A percentile compares a stretch with the other conserved stretches of the same genome.
Evolutionary conservation across 2,797 vertebrate species (phyloP).

Genomic region (Naso thynnoides): DNA sequence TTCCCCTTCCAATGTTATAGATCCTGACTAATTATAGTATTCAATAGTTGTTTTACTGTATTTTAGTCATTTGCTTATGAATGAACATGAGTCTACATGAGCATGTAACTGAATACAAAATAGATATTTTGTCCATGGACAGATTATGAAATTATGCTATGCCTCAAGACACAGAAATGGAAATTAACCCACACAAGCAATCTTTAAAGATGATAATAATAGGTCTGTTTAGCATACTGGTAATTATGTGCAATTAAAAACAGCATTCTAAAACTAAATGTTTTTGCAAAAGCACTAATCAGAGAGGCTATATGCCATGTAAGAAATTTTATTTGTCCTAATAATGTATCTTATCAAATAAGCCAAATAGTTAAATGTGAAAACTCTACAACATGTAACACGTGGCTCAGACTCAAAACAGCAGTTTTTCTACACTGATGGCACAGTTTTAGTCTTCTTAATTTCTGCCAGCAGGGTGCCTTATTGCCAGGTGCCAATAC

Average conservation of each 20-base stretch:
- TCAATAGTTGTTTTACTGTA: slow-evolving; percentile 7
- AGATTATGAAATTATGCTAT: background rate
- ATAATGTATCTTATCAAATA: background rate
- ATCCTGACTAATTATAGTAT: slow-evolving; percentile 8
- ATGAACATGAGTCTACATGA: slow-evolving; percentile 12
- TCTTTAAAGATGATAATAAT: background rate
- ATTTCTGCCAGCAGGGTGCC: too few relatives aligned
- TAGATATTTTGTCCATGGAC: background rate
- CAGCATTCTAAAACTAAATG: background rate
- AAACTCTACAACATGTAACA: background rate
- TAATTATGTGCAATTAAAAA: slow-evolving; percentile 20
- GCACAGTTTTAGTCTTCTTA: too few relatives aligned
- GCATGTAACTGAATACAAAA: background rate
- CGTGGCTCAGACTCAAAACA: too few relatives aligned
- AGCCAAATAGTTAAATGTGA: background rate
- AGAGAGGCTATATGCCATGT: too few relatives aligned
- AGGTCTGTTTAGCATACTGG: background rate
- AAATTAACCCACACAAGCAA: background rate
- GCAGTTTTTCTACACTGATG: too few relatives aligned
- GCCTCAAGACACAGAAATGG: background rate
- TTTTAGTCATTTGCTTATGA: background rate
- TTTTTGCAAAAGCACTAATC: too few relatives aligned
- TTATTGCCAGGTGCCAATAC: too few relatives aligned
- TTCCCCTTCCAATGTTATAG: background rate
- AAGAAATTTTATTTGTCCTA: too few relatives aligned